These are phyloP conservation scores for Apamea sordens DNA, from an alignment of 2,888 invertebrate genomes.

Conservation along the genomic window DNA sequence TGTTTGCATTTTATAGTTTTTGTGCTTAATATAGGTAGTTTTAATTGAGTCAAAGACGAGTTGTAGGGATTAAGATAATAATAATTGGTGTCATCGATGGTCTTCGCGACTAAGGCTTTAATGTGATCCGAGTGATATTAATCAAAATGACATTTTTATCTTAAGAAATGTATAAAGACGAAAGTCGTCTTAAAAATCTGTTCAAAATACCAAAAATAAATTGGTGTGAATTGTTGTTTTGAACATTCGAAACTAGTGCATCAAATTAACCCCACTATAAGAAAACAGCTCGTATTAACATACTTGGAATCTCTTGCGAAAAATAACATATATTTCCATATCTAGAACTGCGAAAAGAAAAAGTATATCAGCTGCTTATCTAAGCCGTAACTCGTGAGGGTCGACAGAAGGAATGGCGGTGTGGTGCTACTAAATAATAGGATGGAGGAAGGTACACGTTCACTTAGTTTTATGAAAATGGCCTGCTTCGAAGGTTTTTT, in stretches of 20 bases:
- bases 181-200: not conserved
- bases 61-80: not conserved
- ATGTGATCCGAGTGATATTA: not conserved
- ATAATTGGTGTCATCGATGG: no score
- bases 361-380: constrained; percentile 65
- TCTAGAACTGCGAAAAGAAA: constrained; percentile 53
- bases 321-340: constrained; percentile 52
- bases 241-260: not conserved
- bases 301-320: constrained; percentile 29
- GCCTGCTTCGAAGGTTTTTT: not conserved
- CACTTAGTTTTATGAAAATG: constrained; percentile 47
- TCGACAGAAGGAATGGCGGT: constrained; percentile 58
- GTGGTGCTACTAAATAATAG: constrained; percentile 55
- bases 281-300: not conserved
- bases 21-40: not conserved
- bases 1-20: constrained; percentile 6
- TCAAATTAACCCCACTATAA: not conserved
- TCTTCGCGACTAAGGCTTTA: not conserved
- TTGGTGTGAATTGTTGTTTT: not conserved
- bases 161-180: no score
- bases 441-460: constrained; percentile 46
- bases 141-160: not conserved
- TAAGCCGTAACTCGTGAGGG: constrained; percentile 57
- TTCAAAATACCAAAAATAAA: not conserved
- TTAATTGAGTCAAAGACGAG: not conserved